A percentile compares a stretch with the other conserved stretches of the same genome.
Conservation (phyloP, 2,797 vertebrate genomes). For the Poecilia picta region DNA sequence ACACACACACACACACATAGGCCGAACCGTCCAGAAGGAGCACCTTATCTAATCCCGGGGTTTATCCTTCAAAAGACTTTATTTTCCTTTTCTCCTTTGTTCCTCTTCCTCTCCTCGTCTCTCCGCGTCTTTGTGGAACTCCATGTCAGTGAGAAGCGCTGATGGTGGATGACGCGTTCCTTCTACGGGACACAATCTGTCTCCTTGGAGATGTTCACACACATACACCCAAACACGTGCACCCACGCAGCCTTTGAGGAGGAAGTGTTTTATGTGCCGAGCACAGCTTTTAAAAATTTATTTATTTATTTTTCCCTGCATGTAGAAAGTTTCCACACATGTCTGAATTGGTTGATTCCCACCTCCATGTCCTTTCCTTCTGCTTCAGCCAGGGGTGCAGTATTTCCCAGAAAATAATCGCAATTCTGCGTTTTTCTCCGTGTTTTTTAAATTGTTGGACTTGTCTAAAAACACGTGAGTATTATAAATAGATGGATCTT, state of each 20-base stretch:
- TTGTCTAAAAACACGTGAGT: neutral
- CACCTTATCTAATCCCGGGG: conserved; percentile 83
- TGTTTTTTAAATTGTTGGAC: neutral
- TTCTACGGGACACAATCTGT: conserved; percentile 60
- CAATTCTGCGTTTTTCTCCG: neutral
- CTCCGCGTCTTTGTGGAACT: conserved; percentile 73
- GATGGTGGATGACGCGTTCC: conserved; percentile 60
- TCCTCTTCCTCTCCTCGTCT: conserved; percentile 63
- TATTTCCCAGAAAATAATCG: neutral
- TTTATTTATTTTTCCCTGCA: neutral
- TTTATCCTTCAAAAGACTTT: conserved; percentile 86
- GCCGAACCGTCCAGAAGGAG: conserved; percentile 81
- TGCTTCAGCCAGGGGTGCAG: neutral
- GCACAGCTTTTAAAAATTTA: neutral
- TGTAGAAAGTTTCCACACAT: conserved; percentile 26
- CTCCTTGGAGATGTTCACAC: conserved; percentile 62
- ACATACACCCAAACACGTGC: conserved; percentile 20
- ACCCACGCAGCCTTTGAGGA: conserved; percentile 46
- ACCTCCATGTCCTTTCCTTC: neutral
- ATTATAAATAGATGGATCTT: neutral
- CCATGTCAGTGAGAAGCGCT: conserved; percentile 58
- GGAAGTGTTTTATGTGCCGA: conserved; percentile 26
- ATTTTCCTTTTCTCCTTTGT: conserved; percentile 63
- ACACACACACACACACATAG: conserved; percentile 31
- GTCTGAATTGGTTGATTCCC: neutral